Base-by-base conservation (phyloP, 2,797 vertebrate species). In the Eurystomus glaucurus region DNA sequence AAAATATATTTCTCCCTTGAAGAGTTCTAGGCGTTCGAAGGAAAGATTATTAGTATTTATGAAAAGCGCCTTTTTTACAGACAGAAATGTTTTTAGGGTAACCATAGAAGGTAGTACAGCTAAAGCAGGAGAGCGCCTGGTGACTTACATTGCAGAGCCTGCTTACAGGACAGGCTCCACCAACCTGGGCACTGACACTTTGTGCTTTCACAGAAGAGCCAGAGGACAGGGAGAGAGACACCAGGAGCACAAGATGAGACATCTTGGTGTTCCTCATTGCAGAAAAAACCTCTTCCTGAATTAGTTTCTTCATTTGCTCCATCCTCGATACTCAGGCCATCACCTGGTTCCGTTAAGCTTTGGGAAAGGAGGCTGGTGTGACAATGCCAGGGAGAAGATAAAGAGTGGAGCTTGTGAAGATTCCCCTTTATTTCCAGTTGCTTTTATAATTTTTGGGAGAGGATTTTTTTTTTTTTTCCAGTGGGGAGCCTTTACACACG, bases 261-360 rank as follows among this genome's bases (percentile, higher is more conserved):
- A 52, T 12, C 33, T 28, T 45, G 20, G 6, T 72, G 58, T 33
- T 88, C 43, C 62, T 83, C 28, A 13, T 11, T 33, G 33, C 0
- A 0, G 46, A 69, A 75, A 37, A 90, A 92, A 3, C 10, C 28
- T 76, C 68, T 81, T 91, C 65, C 65, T 8, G 3, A 78, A 28
- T 66, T 75, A 3, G 0, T 77, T 88, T 86, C 55, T 86, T 80
- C 43, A 6, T 94, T 74, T 57, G 4, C n/a, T 54, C 29, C 4
- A 0, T 45, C 5, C 43, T 8, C 0, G 0, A 6, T 50, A 26
- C 9, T 28, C 3, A 26, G n/a, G 14, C 9, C 6, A 6, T 37
- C 17, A n/a, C 18, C 7, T 1, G 1, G 21, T 39, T 50, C 55
- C 54, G 23, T 41, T 43, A 45, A 74, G 23, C 23, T 77, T 70